Base-by-base conservation (phyloP, 2,113 vertebrate species). In the Stomatorhinus ivindoensis region DNA sequence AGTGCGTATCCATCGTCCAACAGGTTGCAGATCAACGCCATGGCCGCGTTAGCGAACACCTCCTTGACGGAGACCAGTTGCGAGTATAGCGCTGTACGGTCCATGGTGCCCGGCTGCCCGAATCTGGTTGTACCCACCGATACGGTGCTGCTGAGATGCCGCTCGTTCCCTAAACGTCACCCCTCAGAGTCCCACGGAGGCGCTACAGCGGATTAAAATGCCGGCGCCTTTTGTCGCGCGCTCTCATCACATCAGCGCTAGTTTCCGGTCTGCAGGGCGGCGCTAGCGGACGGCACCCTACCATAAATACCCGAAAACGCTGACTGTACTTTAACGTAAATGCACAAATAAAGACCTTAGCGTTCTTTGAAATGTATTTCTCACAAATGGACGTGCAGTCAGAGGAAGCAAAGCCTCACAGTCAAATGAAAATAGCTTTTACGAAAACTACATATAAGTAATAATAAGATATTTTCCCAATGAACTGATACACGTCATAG, bases 61-160 rank as follows among this genome's bases (percentile, higher is more conserved):
- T 88, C 88, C 88, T 80, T 88, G 65, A 88, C 5, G 88, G 88
- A 88, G 61, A 65, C 65, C 46, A 88, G 35, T 69, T 88, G 88
- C 47, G 47, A 50, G 58, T 88, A 47, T 35, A 88, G 50, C 42
- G 31, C 88, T n/a, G 21, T 47, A 39, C 88, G 88, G 47, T 73
- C 73, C 69, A 76, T 88, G 11, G 42, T 69, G 21, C 51, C 86
- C 21, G 27, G 50, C 15, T 31, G n/a, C n/a, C 61, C 61, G 61
- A 27, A 65, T 65, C 61, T 65, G n/a, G 9, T n/a, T 80, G 27
- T 42, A 31, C 31, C 73, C 31, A 42, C 73, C 15, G 44, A 42
- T 6, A 46, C 27, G 3, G 21, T 48, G 85, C 86, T 87, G 21
- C 24, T 46, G 42, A 86, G 46, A 48, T n/a, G 0, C 44, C 47